Evolutionary conservation across 2,797 vertebrate genomes (phyloP).

Genomic region (Cuculus canorus): DNA sequence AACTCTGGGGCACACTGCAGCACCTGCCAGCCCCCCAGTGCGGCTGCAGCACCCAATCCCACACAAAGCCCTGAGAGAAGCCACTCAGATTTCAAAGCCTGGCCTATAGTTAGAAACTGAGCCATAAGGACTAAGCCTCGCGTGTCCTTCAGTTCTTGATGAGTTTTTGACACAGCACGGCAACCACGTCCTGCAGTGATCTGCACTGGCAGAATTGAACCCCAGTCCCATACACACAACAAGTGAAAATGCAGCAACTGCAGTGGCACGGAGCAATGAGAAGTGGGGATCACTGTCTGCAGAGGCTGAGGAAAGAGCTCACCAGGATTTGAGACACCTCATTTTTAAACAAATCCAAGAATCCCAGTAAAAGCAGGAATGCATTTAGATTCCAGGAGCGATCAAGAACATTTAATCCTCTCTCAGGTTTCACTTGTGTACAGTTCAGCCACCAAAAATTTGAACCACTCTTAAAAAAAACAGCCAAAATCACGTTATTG

Average conservation of each 20-base stretch:
- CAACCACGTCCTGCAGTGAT: not conserved
- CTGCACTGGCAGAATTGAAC: fast-evolving
- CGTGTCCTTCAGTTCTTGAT: not conserved
- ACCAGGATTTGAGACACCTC: not conserved
- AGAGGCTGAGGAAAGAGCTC: not conserved
- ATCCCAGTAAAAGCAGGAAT: not conserved
- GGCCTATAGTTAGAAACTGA: slow-evolving; percentile 31
- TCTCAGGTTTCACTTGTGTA: not conserved
- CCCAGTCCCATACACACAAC: not conserved
- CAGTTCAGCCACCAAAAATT: not conserved
- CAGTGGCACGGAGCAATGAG: fast-evolving
- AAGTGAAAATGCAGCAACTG: not conserved
- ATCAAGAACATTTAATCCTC: not conserved
- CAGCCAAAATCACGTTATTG: not conserved
- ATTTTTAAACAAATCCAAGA: not conserved
- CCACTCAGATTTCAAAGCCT: not conserved
- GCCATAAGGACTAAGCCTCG: not conserved
- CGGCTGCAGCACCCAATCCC: not conserved
- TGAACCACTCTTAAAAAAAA: not conserved
- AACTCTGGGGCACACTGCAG: not conserved
- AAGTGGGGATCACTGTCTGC: fast-evolving
- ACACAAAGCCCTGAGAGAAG: not conserved
- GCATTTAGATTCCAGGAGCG: not conserved
- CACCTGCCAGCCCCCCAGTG: slow-evolving; percentile 20
- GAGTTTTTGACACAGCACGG: not conserved